Evolutionary conservation across 92 coral and sea anemone species (phyloP), one percentile per base, ranked within the genome.

Genomic region (Epizoanthus scotinus): DNA sequence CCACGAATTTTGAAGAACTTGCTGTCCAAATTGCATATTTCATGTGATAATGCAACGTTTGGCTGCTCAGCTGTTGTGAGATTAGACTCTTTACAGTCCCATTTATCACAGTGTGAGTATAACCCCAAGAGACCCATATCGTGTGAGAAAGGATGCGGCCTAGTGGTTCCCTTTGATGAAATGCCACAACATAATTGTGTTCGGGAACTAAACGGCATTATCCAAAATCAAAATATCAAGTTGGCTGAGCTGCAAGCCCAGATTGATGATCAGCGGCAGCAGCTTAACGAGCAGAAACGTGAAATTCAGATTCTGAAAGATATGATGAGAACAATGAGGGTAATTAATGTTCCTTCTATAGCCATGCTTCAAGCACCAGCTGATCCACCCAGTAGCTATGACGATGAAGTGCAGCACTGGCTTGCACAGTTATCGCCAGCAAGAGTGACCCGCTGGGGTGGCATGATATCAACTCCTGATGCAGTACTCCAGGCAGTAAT

Each of bases 391-490:
- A 82, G 67, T 38, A 90, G 86, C 65, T 79, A 86, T 88, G 89
- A 89, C 36, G 88, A 90, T 78, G 97, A 92, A 73, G 67, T 94
- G 18, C 88, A 83, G 14, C 88, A 88, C 44, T 94, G 98, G 98
- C 70, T 94, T 40, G 58, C 78, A 10, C 74, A 88, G 44, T 67
- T 94, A 31, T 90, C 89, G 58, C 86, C 87, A 70, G 98, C 98
- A 2, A 89, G 94, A 36, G 98, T 94, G 40, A 94, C 98, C 2
- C 85, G 96, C 25, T 94, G 98, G 98, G 98, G 98, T 57, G 98
- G 98, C 8, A 94, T 94, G 98, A 94, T 94, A 44, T 94, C 98
- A 40, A 94, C 98, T 10, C 98, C 98, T 1, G 98, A 94, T 73
- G 96, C 98, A 0, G 92, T 92, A 6, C 85, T 94, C 0, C 98